Conservation (phyloP, 2,797 vertebrate genomes). For the Mus spretus region DNA sequence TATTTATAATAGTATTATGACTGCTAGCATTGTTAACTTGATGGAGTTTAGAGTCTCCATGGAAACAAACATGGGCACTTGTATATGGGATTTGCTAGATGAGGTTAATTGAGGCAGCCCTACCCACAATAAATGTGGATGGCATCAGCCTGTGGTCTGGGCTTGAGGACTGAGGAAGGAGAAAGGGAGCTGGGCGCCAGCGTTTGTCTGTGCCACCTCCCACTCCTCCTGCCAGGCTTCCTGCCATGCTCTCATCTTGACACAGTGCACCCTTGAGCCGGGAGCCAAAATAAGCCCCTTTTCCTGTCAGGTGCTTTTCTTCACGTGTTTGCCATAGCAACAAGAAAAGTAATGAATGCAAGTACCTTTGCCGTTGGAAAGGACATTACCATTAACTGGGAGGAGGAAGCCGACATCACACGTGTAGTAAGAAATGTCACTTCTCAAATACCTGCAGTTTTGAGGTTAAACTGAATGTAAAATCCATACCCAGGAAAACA, state of each 20-base stretch:
- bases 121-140: not conserved
- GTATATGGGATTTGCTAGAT: not conserved
- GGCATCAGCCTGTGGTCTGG: too few species aligned
- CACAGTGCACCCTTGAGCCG: not conserved
- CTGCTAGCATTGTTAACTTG: not conserved
- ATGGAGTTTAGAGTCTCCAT: not conserved
- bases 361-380: not conserved
- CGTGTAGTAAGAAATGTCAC: not conserved
- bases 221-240: not conserved
- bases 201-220: not conserved
- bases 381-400: not conserved
- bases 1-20: not conserved
- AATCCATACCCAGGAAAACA: not conserved
- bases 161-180: not conserved
- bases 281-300: not conserved
- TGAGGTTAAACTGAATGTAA: slow-evolving; percentile 25
- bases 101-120: not conserved
- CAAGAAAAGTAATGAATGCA: not conserved
- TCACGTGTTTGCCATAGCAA: not conserved
- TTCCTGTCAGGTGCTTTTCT: not conserved
- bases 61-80: not conserved
- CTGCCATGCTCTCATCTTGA: too few species aligned
- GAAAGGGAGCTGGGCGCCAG: too few species aligned
- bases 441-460: not conserved
- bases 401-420: not conserved